Percentiles rank a stretch among this genome's conserved stretches.
These are phyloP conservation scores for Colistium nudipinnis DNA, from an alignment of 2,113 vertebrate species.

Conservation along the genomic window DNA sequence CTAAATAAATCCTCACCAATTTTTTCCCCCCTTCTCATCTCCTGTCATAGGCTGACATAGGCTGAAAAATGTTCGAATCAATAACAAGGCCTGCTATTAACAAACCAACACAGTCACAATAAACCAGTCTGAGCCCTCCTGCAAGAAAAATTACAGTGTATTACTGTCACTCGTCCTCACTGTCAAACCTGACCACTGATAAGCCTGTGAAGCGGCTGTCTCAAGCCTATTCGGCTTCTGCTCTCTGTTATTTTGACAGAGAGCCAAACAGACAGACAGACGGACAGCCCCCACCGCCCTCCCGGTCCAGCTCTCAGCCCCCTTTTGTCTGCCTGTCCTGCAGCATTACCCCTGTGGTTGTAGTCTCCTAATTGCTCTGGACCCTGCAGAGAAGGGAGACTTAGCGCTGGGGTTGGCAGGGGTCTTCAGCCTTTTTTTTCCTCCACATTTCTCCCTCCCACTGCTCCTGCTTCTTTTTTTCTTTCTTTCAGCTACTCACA, in stretches of 20 bases:
- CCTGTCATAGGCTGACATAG: background rate
- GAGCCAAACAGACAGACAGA: constrained; percentile 68
- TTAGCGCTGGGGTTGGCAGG: constrained; percentile 51
- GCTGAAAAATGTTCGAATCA: constrained; percentile 8
- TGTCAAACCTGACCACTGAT: constrained; percentile 21
- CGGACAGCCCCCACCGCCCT: constrained; percentile 54
- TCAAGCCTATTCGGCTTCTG: constrained; percentile 27
- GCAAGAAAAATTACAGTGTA: background rate
- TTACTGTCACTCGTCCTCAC: constrained; percentile 20
- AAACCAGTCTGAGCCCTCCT: background rate
- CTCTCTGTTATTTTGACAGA: constrained; percentile 65
- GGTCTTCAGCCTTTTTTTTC: constrained; percentile 38
- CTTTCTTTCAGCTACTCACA: constrained; percentile 36
- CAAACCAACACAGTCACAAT: background rate
- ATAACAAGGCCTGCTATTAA: background rate
- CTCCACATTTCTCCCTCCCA: background rate
- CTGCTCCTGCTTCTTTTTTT: constrained; percentile 24
- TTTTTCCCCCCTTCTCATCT: background rate
- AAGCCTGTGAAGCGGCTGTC: constrained; percentile 40
- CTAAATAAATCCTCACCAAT: background rate
- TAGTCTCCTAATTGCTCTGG: constrained; percentile 79
- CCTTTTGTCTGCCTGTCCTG: constrained; percentile 80
- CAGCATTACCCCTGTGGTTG: constrained; percentile 77
- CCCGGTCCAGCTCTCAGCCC: constrained; percentile 50
- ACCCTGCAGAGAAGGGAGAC: constrained; percentile 67